A percentile compares a stretch with the other conserved stretches of the same genome.
These are phyloP conservation scores for Phallusia fumigata DNA, from an alignment of 23 tunicate genomes.

Conservation along the genomic window DNA sequence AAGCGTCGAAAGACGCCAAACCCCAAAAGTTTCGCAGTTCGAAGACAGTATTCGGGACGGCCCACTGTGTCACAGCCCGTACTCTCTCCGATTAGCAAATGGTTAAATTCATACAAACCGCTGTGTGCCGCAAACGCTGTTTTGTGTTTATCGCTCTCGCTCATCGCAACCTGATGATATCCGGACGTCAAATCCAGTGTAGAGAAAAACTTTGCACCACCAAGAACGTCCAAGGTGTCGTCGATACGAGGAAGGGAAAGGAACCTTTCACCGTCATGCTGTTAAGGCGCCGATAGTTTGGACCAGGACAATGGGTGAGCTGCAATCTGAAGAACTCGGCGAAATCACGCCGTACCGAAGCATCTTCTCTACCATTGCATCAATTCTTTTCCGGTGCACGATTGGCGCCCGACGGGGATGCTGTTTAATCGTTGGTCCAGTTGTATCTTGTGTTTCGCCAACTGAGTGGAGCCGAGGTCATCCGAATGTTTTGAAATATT, in stretches of 20 bases:
- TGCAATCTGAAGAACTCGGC: conserved; percentile 11
- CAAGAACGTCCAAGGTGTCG: not conserved
- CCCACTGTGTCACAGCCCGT: not conserved
- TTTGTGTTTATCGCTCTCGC: not conserved
- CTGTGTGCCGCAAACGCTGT: conserved; percentile 19
- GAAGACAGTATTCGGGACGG: not conserved
- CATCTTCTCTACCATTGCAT: not conserved
- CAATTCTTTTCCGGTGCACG: not conserved
- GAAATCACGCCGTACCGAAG: conserved; percentile 12
- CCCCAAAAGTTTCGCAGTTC: not conserved
- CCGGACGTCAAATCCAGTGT: conserved; percentile 20
- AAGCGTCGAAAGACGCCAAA: conserved; percentile 4
- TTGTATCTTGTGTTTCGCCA: not conserved
- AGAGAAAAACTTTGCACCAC: conserved; percentile 3
- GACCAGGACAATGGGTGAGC: conserved; percentile 14
- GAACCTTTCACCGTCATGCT: not conserved
- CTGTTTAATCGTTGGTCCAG: not conserved
- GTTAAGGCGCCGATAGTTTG: conserved; percentile 24
- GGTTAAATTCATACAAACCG: conserved; percentile 18
- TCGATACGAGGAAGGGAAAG: conserved; percentile 30
- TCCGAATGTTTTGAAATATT: not conserved
- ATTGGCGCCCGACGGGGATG: not conserved
- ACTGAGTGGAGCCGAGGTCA: not conserved
- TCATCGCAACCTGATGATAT: conserved; percentile 13
- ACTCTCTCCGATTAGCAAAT: conserved; percentile 1